Evolutionary conservation across 2,113 vertebrate species (phyloP).

Genomic region (Neolamprologus falcicula): DNA sequence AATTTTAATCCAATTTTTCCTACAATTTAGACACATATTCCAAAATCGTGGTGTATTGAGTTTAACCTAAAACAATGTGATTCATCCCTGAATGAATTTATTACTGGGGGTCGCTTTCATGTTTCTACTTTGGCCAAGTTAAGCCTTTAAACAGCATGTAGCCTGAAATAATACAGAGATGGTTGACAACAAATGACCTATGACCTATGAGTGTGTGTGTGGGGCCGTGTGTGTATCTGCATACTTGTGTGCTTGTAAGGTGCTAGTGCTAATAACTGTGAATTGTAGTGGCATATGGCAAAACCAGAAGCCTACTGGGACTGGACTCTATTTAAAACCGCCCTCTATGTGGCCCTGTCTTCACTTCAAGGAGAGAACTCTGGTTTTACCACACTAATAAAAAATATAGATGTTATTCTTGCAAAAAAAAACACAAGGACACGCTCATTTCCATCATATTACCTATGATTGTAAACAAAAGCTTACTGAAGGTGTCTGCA

Average conservation of each 20-base stretch:
- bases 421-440: neutral
- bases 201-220: constrained; percentile 1
- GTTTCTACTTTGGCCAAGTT: neutral
- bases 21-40: neutral
- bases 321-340: constrained; percentile 14
- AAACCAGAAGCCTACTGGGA: constrained; percentile 19
- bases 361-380: neutral
- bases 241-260: neutral
- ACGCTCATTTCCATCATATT: neutral
- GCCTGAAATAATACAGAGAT: neutral
- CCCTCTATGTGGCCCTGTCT: neutral
- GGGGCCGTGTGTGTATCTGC: neutral
- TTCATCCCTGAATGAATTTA: neutral
- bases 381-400: neutral
- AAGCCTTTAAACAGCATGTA: neutral
- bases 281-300: constrained; percentile 50
- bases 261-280: neutral
- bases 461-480: constrained; percentile 4
- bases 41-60: neutral
- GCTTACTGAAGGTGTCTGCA: neutral
- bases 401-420: neutral
- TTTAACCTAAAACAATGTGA: neutral
- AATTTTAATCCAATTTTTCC: neutral
- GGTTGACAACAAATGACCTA: neutral
- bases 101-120: neutral